These are phyloP conservation scores for Apostichopus californicus DNA, from an alignment of 35 echinoderm and acorn worm species.

Conservation along the genomic window DNA sequence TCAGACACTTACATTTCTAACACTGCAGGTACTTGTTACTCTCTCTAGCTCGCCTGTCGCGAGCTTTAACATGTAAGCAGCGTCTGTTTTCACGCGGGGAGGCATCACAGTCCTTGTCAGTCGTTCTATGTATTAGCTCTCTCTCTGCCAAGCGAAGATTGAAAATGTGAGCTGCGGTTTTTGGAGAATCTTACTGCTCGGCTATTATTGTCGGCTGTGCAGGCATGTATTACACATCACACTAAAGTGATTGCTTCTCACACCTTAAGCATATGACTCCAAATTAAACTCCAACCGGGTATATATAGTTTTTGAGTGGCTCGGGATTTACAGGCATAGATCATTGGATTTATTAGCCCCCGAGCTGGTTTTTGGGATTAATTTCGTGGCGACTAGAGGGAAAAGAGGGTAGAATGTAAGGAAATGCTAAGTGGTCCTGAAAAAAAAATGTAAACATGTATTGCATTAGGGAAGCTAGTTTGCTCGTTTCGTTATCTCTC, in stretches of 20 bases:
- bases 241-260: conserved; percentile 45
- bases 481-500: neutral
- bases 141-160: neutral
- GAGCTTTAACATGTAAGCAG: neutral
- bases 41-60: neutral
- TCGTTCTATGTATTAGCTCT: neutral
- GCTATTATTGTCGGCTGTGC: neutral
- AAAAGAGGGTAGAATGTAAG: neutral
- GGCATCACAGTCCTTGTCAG: neutral
- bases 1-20: neutral
- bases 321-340: conserved; percentile 5
- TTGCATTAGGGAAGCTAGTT: neutral
- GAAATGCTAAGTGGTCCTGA: neutral
- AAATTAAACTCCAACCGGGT: neutral
- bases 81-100: neutral
- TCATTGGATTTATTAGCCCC: conserved; percentile 12
- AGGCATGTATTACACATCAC: conserved; percentile 1
- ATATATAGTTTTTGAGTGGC: neutral
- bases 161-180: neutral
- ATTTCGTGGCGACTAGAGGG: conserved; percentile 10
- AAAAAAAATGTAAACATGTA: conserved; percentile 13
- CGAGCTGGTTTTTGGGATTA: conserved; percentile 13
- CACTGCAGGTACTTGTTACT: neutral
- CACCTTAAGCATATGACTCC: conserved; percentile 42
- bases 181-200: neutral